Conservation (phyloP, 2,888 invertebrate species). For the Actias luna region DNA sequence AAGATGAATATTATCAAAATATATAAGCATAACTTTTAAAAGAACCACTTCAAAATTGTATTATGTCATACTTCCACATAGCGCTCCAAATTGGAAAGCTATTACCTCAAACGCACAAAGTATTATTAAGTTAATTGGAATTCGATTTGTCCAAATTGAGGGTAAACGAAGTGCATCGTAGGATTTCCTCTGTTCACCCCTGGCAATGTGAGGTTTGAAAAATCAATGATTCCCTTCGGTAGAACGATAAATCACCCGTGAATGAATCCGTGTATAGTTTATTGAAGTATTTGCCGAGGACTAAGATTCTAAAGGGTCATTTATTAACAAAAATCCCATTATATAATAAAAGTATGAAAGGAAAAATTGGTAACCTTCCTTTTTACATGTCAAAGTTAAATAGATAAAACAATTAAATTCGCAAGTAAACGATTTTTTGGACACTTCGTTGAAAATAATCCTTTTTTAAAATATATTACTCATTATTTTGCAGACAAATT, state of each 20-base stretch:
- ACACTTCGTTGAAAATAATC: too few species aligned
- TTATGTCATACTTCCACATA: constrained; percentile 12
- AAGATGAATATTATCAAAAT: too few species aligned
- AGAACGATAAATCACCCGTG: constrained; percentile 18
- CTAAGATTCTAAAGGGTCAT: constrained; percentile 13
- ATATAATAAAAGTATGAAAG: too few species aligned
- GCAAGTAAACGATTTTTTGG: too few species aligned
- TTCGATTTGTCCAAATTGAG: constrained; percentile 58
- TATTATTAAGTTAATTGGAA: constrained; percentile 50
- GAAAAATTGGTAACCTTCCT: too few species aligned
- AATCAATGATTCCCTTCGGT: constrained; percentile 56
- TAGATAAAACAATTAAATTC: too few species aligned
- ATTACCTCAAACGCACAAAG: constrained; percentile 25
- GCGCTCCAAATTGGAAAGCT: constrained; percentile 16
- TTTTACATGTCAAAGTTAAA: too few species aligned
- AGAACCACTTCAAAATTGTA: constrained; percentile 1
- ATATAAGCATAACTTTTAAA: constrained; percentile 9
- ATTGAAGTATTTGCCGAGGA: constrained; percentile 9
- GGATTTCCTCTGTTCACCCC: constrained; percentile 62
- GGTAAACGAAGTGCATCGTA: constrained; percentile 57
- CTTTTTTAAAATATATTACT: too few species aligned
- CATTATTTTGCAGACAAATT: too few species aligned
- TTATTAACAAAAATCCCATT: not conserved
- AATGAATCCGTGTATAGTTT: constrained; percentile 18
- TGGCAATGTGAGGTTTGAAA: constrained; percentile 58